These are phyloP conservation scores for Prinia subflava DNA, from an alignment of 2,113 vertebrate genomes.

Conservation along the genomic window DNA sequence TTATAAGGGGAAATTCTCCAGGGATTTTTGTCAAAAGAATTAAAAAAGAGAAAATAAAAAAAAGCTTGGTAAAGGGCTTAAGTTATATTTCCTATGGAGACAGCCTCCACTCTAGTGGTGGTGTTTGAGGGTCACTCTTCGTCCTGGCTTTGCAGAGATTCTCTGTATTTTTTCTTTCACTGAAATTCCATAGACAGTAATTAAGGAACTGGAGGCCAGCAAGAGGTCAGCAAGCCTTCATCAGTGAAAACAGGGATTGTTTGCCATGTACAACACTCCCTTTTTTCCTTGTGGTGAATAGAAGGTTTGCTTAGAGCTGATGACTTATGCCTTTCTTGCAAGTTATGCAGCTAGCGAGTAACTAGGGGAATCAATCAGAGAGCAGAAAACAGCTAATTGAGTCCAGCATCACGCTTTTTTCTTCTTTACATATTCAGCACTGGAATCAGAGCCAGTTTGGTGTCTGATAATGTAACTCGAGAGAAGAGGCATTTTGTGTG, in stretches of 20 bases:
- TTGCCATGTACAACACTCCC: slow-evolving; percentile 89
- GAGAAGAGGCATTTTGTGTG: slow-evolving; percentile 57
- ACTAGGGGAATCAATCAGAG: slow-evolving; percentile 65
- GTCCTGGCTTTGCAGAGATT: slow-evolving; percentile 67
- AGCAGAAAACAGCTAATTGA: slow-evolving; percentile 78
- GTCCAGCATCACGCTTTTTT: slow-evolving; percentile 65
- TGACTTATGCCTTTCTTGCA: slow-evolving; percentile 82
- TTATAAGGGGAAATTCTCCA: not conserved
- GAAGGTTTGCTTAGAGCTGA: slow-evolving; percentile 82
- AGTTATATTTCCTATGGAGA: slow-evolving; percentile 55
- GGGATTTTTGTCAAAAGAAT: not conserved
- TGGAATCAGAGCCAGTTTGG: slow-evolving; percentile 55
- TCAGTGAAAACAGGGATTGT: slow-evolving; percentile 91
- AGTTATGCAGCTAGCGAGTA: slow-evolving; percentile 73
- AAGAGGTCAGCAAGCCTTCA: slow-evolving; percentile 86
- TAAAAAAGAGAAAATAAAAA: not conserved
- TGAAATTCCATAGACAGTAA: slow-evolving; percentile 92
- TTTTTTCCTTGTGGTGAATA: slow-evolving; percentile 88
- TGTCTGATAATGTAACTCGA: slow-evolving; percentile 71
- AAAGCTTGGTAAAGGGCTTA: not conserved
- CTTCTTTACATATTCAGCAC: slow-evolving; percentile 50
- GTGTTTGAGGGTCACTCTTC: slow-evolving; percentile 59
- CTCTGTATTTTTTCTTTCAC: slow-evolving; percentile 71
- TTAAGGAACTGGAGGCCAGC: slow-evolving; percentile 89
- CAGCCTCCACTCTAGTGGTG: slow-evolving; percentile 6